Evolutionary conservation across 2,113 vertebrate species (phyloP).

Genomic region (Lophochroa leadbeateri): DNA sequence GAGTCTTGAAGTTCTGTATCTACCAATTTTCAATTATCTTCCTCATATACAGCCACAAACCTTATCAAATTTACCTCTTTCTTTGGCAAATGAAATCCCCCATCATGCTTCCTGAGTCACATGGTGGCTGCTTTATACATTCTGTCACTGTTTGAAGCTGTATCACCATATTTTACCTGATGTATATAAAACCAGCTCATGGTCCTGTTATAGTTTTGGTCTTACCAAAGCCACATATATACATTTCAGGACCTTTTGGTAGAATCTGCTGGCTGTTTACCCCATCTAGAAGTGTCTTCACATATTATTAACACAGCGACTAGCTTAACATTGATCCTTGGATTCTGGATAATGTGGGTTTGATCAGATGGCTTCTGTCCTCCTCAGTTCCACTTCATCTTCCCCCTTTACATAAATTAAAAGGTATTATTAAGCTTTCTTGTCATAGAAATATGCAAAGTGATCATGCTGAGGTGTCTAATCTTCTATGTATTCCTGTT

Average conservation of each 20-base stretch:
- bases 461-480: not conserved
- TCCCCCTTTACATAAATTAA: not conserved
- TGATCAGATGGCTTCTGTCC: not conserved
- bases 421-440: not conserved
- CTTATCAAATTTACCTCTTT: not conserved
- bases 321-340: not conserved
- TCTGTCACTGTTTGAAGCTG: not conserved
- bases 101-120: not conserved
- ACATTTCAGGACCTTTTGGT: not conserved
- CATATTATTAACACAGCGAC: not conserved
- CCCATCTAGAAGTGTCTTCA: not conserved
- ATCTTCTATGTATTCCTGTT: not conserved
- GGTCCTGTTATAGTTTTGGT: not conserved
- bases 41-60: not conserved
- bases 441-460: not conserved
- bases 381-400: not conserved
- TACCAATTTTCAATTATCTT: not conserved
- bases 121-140: not conserved
- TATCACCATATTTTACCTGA: not conserved
- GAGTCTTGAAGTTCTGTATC: not conserved
- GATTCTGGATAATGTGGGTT: not conserved
- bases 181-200: not conserved
- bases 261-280: not conserved
- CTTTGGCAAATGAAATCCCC: not conserved
- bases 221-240: not conserved